These are phyloP conservation scores for Prunella strophiata DNA, from an alignment of 2,797 vertebrate species.

Conservation along the genomic window DNA sequence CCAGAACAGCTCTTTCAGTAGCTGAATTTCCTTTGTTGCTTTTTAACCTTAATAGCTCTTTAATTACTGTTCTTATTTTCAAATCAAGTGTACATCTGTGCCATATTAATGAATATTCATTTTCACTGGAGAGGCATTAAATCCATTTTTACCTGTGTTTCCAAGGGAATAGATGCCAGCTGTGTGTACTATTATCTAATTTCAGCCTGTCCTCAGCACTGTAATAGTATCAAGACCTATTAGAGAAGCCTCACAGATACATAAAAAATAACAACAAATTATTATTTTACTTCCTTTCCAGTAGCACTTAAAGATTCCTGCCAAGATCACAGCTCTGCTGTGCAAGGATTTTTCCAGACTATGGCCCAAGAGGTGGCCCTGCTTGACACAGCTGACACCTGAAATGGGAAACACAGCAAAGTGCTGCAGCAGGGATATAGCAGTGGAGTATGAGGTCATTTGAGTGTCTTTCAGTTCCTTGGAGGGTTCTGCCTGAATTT, in stretches of 20 bases:
- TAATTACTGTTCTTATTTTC: slow-evolving; percentile 52
- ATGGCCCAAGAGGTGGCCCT: neutral
- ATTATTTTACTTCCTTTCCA: neutral
- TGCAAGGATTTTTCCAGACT: neutral
- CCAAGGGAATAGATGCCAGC: slow-evolving; percentile 28
- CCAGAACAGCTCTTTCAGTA: neutral
- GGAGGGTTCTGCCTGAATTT: neutral
- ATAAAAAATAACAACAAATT: neutral
- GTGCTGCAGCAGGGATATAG: neutral
- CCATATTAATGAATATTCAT: slow-evolving; percentile 42
- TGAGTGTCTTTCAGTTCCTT: neutral
- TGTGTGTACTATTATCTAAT: slow-evolving; percentile 28
- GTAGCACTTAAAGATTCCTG: neutral
- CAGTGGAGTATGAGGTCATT: neutral
- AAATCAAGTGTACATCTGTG: slow-evolving; percentile 1
- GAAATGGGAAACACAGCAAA: neutral
- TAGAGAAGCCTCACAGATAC: neutral
- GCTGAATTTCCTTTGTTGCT: slow-evolving; percentile 27
- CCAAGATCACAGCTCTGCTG: neutral
- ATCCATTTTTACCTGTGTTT: slow-evolving; percentile 38
- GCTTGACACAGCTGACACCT: neutral
- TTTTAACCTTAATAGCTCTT: slow-evolving; percentile 47
- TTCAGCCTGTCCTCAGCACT: neutral
- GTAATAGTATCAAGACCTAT: slow-evolving; percentile 13
- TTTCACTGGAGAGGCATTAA: slow-evolving; percentile 2